phyloP scores from a whole-genome alignment of 2,113 vertebrate species.

The Zapornia atra region DNA sequence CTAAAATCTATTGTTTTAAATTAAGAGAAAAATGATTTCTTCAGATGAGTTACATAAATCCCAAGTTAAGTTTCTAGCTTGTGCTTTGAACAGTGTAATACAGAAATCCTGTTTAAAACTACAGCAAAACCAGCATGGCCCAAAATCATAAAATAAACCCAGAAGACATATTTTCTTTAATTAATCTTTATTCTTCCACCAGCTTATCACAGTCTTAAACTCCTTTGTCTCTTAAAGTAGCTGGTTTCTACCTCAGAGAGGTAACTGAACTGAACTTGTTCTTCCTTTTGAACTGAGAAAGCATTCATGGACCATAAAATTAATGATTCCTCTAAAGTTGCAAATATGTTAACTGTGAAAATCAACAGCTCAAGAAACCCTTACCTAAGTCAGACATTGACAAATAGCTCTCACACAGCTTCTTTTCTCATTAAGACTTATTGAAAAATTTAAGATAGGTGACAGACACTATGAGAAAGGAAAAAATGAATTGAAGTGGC shows the following conservation, averaged over 20 bases:
- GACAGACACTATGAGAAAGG: background rate
- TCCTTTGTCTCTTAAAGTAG: background rate
- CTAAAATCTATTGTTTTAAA: background rate
- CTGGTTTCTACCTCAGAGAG: background rate
- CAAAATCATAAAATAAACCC: background rate
- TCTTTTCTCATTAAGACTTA: background rate
- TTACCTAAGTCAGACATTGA: background rate
- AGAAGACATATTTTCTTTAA: background rate
- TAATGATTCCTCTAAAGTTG: background rate
- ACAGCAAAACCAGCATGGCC: background rate
- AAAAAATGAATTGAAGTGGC: background rate
- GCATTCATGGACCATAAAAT: background rate
- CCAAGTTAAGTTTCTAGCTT: background rate
- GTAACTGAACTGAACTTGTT: background rate
- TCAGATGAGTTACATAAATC: background rate
- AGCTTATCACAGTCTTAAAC: background rate
- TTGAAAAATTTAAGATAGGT: no score
- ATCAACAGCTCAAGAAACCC: background rate
- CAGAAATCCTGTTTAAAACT: background rate
- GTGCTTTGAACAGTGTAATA: background rate
- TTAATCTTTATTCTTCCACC: background rate
- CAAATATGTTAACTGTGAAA: background rate
- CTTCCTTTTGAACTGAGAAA: background rate
- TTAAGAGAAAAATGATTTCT: background rate
- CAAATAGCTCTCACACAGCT: background rate